These are phyloP conservation scores for Otus sunia DNA, from an alignment of 2,113 vertebrate species.

Conservation along the genomic window DNA sequence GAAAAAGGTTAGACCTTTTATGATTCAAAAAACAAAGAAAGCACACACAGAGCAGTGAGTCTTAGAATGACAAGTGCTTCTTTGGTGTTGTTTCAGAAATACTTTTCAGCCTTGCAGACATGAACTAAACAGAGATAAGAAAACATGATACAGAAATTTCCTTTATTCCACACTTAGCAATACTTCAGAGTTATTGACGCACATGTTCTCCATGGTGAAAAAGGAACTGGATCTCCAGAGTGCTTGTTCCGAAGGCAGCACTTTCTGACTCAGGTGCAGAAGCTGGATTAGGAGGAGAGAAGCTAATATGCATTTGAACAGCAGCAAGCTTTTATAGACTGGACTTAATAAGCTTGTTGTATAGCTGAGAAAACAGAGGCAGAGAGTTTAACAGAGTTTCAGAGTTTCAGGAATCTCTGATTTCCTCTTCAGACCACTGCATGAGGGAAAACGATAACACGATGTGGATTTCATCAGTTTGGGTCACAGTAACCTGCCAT, in stretches of 20 bases:
- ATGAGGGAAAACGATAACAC: neutral
- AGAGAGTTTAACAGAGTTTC: neutral
- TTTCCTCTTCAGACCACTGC: neutral
- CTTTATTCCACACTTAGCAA: neutral
- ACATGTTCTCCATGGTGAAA: neutral
- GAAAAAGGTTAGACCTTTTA: neutral
- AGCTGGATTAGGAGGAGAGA: neutral
- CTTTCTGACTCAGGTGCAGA: neutral
- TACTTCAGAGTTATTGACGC: neutral
- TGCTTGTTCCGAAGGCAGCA: neutral
- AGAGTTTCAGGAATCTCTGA: neutral
- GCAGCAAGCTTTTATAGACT: neutral
- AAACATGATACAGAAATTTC: neutral
- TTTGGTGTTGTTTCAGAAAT: neutral
- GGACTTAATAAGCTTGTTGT: neutral
- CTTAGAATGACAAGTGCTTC: neutral
- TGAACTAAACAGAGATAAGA: neutral
- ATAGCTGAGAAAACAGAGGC: neutral
- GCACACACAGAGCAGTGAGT: neutral
- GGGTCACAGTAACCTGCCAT: neutral
- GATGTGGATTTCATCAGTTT: neutral
- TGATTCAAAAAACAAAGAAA: neutral
- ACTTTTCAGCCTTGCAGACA: neutral
- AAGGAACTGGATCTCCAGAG: neutral
- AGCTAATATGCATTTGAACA: neutral